phyloP scores from a whole-genome alignment of 2,113 vertebrate species.

The Pithys albifrons region DNA sequence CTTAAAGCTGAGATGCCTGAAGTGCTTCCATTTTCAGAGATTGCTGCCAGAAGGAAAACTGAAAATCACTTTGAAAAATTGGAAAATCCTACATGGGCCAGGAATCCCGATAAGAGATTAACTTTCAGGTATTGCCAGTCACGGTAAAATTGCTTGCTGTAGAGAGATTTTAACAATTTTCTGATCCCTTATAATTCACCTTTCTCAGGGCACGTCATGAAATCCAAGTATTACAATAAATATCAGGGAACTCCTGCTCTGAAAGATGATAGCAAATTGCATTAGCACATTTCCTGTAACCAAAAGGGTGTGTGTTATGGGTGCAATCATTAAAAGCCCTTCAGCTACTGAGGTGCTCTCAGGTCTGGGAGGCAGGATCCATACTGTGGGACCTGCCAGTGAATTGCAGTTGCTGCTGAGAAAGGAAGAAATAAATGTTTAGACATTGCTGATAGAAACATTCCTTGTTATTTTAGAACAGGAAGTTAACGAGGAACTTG shows the following conservation, averaged over 20 bases:
- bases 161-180: background rate
- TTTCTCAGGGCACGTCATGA: background rate
- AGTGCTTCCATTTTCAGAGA: background rate
- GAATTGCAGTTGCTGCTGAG: background rate
- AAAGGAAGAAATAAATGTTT: slow-evolving; percentile 60
- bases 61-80: background rate
- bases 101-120: background rate
- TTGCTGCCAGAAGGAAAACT: slow-evolving; percentile 11
- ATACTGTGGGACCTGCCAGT: background rate
- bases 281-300: slow-evolving; percentile 12
- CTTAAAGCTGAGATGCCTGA: background rate
- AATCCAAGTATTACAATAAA: slow-evolving; percentile 1
- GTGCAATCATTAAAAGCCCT: background rate
- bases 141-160: background rate
- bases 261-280: slow-evolving; percentile 33
- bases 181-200: background rate
- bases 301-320: background rate
- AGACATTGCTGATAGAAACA: slow-evolving; percentile 33
- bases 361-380: background rate
- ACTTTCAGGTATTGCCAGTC: background rate
- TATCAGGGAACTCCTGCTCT: slow-evolving; percentile 36
- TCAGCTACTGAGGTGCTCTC: background rate
- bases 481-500: background rate
- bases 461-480: slow-evolving; percentile 4
- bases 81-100: background rate